Conservation (phyloP, 2,888 invertebrate genomes). For the Brachycybe producta region DNA sequence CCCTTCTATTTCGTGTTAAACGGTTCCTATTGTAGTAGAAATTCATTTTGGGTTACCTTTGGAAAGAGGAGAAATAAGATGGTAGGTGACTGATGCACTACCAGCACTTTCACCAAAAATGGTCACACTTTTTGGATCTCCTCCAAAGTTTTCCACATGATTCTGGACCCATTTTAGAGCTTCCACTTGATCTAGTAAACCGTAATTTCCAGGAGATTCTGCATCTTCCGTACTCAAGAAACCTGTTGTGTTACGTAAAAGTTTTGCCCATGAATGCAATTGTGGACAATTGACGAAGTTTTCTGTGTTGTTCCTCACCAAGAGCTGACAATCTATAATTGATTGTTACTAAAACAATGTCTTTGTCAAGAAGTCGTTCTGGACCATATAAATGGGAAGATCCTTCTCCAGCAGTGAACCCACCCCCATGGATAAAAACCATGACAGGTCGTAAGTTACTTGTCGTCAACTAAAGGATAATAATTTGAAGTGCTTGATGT, state of each 20-base stretch:
- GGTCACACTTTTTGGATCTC: constrained; percentile 9
- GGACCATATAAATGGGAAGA: constrained; percentile 31
- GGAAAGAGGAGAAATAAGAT: constrained; percentile 3
- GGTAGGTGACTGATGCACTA: not conserved
- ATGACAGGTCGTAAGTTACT: too few species aligned
- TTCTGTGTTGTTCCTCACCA: constrained; percentile 10
- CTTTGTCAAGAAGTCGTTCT: constrained; percentile 38
- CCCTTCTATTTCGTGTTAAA: too few species aligned
- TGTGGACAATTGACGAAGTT: not conserved
- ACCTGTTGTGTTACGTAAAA: too few species aligned
- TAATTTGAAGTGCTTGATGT: too few species aligned
- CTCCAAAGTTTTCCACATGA: constrained; percentile 8
- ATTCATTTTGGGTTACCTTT: too few species aligned
- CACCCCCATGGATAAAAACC: constrained; percentile 33
- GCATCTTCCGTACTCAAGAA: constrained; percentile 11
- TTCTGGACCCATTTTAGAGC: constrained; percentile 10
- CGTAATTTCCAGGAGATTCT: constrained; percentile 12
- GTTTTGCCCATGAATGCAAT: too few species aligned
- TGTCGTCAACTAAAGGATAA: too few species aligned
- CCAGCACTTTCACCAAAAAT: constrained; percentile 17
- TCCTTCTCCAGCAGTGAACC: constrained; percentile 25
- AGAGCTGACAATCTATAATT: constrained; percentile 40
- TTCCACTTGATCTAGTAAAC: constrained; percentile 7
- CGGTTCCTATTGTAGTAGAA: too few species aligned
- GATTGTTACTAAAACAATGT: constrained; percentile 38